Conservation (phyloP, 2,888 invertebrate genomes). For the Yponomeuta plumbellus region DNA sequence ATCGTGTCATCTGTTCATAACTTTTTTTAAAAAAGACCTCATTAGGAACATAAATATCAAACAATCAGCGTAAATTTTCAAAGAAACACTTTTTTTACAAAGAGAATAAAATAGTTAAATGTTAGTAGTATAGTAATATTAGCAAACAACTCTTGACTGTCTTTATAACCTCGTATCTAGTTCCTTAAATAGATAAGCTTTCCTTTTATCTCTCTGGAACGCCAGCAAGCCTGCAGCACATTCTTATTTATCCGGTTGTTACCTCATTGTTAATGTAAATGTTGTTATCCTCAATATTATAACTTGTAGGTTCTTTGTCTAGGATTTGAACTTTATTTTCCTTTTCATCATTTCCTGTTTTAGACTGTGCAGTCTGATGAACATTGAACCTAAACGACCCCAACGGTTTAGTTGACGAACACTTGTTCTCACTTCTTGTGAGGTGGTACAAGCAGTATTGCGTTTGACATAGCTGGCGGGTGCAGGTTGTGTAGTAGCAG, state of each 20-base stretch:
- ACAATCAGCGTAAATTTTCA: no score
- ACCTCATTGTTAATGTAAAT: conserved; percentile 35
- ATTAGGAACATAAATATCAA: no score
- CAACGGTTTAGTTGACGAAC: conserved; percentile 28
- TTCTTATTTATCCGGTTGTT: conserved; percentile 18
- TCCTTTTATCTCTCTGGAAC: background rate
- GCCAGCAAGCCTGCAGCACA: background rate
- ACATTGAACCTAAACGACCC: conserved; percentile 24
- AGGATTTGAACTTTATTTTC: conserved; percentile 19
- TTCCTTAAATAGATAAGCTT: conserved; percentile 6
- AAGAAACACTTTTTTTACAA: background rate
- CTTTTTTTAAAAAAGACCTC: no score
- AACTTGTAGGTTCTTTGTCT: conserved; percentile 18
- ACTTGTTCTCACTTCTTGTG: conserved; percentile 37
- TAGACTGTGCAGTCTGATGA: conserved; percentile 22
- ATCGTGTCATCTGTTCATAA: no score
- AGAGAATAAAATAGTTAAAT: background rate
- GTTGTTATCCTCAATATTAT: conserved; percentile 37
- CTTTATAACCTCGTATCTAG: conserved; percentile 9
- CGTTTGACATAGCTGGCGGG: conserved; percentile 33
- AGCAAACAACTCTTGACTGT: background rate
- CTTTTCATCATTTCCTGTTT: background rate
- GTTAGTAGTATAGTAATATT: background rate
- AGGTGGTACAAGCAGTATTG: conserved; percentile 45
- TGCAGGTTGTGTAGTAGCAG: conserved; percentile 45